Evolutionary conservation across 1,140 invertebrate species (phyloP), one percentile per base, ranked within the genome.

Genomic region (Reticulitermes speratus): DNA sequence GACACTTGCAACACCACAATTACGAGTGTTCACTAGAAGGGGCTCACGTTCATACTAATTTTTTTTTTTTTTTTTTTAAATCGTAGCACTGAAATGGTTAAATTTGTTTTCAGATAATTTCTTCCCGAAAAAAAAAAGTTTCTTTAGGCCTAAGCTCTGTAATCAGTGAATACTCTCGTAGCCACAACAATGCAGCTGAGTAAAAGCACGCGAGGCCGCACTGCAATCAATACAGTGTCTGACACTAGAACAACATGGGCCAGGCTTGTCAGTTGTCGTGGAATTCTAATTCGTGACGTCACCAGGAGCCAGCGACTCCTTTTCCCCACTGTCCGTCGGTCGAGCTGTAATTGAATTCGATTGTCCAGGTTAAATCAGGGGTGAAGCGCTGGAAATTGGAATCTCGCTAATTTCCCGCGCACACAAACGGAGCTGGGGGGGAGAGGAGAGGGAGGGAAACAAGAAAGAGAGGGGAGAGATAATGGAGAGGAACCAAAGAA

Each of bases 361-460:
- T 84, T 84, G 84, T 84, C 9, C 84, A 84, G 84, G 84, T 84
- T 84, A 84, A 84, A 84, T 84, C 84, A 84, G 84, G 84, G 84
- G 84, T 84, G 84, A 84, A 84, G 84, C 84, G 84, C 84, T 84
- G 84, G 84, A 84, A 84, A 84, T 84, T 84, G 84, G 84, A 84
- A 84, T 84, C 84, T 84, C 84, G 48, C 84, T 84, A 84, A 84
- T 84, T 84, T 84, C 84, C 84, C 84, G 48, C 38, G 59, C 19
- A 65, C 84, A 38, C 48, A 38, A 30, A 11, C 48, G 65, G 8
- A 1, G 14, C 65, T 75, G 65, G 25, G 14, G n/a, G n/a, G 25
- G 16, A 2, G n/a, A 25, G n/a, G 25, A 30, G 65, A 7, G n/a
- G 14, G 65, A 30, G 65, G 9, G n/a, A 75, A 25, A 11, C 3